Conservation (phyloP, 2,797 vertebrate species). For the Lepilemur septentrionalis region DNA sequence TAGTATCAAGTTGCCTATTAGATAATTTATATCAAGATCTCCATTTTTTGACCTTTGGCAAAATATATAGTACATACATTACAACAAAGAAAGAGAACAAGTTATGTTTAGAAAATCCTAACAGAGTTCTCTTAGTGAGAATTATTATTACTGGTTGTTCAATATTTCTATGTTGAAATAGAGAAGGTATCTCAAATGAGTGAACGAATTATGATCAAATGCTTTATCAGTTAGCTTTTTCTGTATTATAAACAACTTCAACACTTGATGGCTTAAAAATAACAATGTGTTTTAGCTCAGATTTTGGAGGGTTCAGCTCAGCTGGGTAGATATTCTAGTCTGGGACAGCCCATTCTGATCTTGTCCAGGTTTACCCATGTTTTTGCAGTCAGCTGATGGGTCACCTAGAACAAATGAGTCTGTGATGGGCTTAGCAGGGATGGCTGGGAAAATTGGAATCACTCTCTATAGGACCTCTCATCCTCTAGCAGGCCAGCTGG, state of each 20-base stretch:
- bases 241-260: neutral
- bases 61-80: neutral
- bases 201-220: neutral
- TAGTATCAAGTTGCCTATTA: neutral
- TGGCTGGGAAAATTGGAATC: neutral
- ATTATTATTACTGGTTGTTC: neutral
- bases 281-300: neutral
- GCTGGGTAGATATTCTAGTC: neutral
- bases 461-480: neutral
- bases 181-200: neutral
- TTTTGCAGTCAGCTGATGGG: neutral
- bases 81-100: neutral
- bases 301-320: neutral
- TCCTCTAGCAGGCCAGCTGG: neutral
- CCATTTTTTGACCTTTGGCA: neutral
- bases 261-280: neutral
- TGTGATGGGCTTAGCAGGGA: neutral
- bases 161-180: neutral
- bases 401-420: neutral
- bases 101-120: neutral
- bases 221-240: neutral
- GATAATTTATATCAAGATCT: neutral
- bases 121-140: neutral
- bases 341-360: neutral
- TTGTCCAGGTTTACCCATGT: neutral